Conservation (phyloP, 2,113 vertebrate species). For the Poicephalus gulielmi region DNA sequence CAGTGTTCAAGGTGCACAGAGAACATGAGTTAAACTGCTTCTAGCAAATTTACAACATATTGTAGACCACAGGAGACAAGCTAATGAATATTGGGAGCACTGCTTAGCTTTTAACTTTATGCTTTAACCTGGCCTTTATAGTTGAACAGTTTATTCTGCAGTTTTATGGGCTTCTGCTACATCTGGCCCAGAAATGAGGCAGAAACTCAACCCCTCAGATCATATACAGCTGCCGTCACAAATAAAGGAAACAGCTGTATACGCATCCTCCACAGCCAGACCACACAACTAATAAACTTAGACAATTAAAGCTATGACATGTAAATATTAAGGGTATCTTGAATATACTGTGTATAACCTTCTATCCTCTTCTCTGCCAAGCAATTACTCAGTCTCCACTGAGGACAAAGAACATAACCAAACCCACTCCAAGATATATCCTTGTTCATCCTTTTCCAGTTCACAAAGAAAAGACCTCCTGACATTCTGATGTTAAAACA, state of each 20-base stretch:
- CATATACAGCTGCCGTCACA: not conserved
- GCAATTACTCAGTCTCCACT: not conserved
- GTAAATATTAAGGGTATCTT: not conserved
- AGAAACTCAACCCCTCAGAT: not conserved
- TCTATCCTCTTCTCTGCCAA: not conserved
- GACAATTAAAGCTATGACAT: not conserved
- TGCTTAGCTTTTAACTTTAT: not conserved
- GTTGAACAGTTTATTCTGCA: not conserved
- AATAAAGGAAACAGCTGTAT: not conserved
- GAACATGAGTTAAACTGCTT: not conserved
- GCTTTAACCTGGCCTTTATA: not conserved
- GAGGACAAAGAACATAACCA: not conserved
- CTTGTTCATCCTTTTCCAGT: not conserved
- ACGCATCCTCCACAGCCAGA: not conserved
- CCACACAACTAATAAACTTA: not conserved
- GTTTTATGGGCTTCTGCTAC: not conserved
- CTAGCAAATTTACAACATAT: not conserved
- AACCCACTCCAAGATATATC: not conserved
- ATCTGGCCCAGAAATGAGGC: not conserved
- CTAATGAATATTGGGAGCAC: fast-evolving
- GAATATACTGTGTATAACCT: not conserved
- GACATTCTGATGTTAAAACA: not conserved
- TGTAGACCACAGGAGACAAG: not conserved
- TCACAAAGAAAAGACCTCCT: not conserved
- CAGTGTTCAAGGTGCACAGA: not conserved